phyloP scores from a whole-genome alignment of 64 coral and sea anemone species.

The Montipora cactus region DNA sequence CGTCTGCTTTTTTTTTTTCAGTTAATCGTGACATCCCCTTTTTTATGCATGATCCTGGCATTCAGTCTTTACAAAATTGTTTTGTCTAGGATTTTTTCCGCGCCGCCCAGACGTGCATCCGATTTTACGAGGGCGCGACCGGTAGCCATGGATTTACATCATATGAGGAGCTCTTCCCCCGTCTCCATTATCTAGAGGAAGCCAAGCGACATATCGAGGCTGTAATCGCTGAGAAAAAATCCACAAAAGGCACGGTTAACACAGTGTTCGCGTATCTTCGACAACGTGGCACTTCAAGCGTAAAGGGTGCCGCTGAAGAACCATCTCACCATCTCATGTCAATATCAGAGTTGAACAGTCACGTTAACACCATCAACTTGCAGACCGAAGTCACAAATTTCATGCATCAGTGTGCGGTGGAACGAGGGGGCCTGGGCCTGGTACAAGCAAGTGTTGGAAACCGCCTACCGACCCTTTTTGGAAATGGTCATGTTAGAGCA shows the following conservation, averaged over 20 bases:
- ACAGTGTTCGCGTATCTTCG: constrained; percentile 72
- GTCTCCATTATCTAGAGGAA: constrained; percentile 79
- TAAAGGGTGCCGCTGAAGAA: constrained; percentile 67
- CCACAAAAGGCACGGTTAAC: constrained; percentile 66
- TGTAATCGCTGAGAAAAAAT: constrained; percentile 88
- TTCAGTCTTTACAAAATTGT: background rate
- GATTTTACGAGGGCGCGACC: constrained; percentile 87
- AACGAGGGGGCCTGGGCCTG: constrained; percentile 60
- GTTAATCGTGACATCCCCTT: too few relatives aligned
- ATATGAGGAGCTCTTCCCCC: constrained; percentile 81
- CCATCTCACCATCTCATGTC: constrained; percentile 69
- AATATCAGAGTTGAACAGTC: constrained; percentile 85
- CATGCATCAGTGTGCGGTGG: constrained; percentile 81
- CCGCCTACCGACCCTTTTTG: constrained; percentile 87
- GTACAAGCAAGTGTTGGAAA: constrained; percentile 35
- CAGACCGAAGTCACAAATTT: constrained; percentile 97
- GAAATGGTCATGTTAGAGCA: constrained; percentile 81
- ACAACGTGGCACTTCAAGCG: constrained; percentile 39
- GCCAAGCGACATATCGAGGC: constrained; percentile 84
- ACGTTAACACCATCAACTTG: constrained; percentile 92
- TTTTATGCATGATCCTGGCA: background rate
- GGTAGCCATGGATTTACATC: constrained; percentile 51
- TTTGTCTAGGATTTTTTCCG: constrained; percentile 87
- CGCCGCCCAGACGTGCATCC: constrained; percentile 95
- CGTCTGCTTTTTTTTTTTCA: too few relatives aligned